Percentiles rank a stretch among this genome's conserved stretches.
phyloP scores from a whole-genome alignment of 2,888 invertebrate species.

The Ophioninae sp. region DNA sequence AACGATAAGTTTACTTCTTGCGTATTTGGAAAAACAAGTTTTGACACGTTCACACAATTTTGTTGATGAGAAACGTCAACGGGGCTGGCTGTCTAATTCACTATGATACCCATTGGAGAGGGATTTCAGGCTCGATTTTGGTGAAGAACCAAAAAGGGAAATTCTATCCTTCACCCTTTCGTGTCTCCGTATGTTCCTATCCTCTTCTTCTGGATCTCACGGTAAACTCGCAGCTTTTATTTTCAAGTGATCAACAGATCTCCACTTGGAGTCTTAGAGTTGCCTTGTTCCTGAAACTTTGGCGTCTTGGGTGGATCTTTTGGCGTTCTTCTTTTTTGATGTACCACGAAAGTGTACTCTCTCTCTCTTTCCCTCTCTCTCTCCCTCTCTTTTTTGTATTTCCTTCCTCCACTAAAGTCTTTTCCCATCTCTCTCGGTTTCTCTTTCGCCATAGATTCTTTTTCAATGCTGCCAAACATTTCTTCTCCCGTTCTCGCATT shows the following conservation, averaged over 20 bases:
- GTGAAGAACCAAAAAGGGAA: too few relatives aligned
- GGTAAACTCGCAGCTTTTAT: conserved; percentile 25
- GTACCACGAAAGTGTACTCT: conserved; percentile 37
- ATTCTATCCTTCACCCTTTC: neutral
- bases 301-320: conserved; percentile 23
- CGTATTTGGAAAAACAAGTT: too few relatives aligned
- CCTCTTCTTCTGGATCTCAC: conserved; percentile 7
- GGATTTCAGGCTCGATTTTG: too few relatives aligned
- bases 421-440: conserved; percentile 9
- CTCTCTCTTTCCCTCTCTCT: conserved; percentile 5
- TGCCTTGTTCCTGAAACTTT: conserved; percentile 26
- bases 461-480: conserved; percentile 42
- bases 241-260: conserved; percentile 27
- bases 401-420: neutral
- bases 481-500: conserved; percentile 35
- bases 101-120: too few relatives aligned
- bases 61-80: too few relatives aligned
- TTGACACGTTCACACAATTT: too few relatives aligned
- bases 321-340: conserved; percentile 16
- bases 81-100: too few relatives aligned
- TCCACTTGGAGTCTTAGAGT: conserved; percentile 42
- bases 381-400: conserved; percentile 23
- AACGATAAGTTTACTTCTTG: too few relatives aligned
- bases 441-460: conserved; percentile 16
- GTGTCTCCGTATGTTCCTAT: neutral